phyloP scores from a whole-genome alignment of 2,888 invertebrate genomes.

The Prosopocoilus inquinatus region DNA sequence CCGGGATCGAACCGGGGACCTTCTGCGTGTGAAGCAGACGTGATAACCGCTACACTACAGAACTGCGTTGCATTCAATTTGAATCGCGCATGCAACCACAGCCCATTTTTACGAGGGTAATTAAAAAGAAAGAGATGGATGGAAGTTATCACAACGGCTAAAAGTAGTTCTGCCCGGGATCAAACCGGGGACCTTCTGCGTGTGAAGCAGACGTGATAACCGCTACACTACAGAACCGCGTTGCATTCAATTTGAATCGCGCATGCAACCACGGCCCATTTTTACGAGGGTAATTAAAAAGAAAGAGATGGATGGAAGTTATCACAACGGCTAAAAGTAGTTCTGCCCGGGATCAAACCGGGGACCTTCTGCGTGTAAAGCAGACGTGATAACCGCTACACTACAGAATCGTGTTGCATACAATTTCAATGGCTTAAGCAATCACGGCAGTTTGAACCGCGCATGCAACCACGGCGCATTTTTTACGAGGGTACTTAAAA shows the following conservation, averaged over 20 bases:
- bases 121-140: no score
- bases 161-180: constrained; percentile 51
- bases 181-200: constrained; percentile 53
- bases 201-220: constrained; percentile 53
- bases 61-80: no score
- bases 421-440: no score
- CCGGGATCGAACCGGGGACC: constrained; percentile 54
- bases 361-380: constrained; percentile 53
- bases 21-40: constrained; percentile 53
- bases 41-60: constrained; percentile 52
- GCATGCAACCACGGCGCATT: no score
- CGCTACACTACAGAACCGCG: constrained; percentile 49
- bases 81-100: no score
- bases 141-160: not conserved
- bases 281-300: no score
- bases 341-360: constrained; percentile 53
- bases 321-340: constrained; percentile 30
- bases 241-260: no score
- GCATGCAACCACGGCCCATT: no score
- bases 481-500: no score
- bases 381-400: constrained; percentile 52
- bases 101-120: no score
- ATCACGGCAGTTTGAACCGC: no score
- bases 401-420: constrained; percentile 30
- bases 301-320: no score